phyloP scores from a whole-genome alignment of 2,797 vertebrate genomes.

The Gobio occitaniae region DNA sequence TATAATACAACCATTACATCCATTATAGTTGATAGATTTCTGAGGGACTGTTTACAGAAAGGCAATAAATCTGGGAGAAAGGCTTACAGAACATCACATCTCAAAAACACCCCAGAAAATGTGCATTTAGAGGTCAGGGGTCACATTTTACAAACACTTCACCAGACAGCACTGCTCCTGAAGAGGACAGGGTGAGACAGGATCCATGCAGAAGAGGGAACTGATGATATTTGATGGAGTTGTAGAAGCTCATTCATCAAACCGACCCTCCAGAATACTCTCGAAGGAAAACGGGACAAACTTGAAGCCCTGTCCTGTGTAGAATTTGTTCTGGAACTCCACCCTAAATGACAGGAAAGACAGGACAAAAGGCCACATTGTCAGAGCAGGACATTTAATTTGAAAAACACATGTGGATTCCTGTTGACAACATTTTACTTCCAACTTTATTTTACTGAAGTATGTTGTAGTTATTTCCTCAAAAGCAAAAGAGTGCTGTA shows the following conservation, averaged over 20 bases:
- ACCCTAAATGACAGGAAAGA: constrained; percentile 81
- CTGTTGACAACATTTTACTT: neutral
- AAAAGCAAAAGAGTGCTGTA: neutral
- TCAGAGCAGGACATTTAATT: constrained; percentile 21
- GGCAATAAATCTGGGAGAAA: constrained; percentile 14
- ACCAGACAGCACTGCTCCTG: constrained; percentile 37
- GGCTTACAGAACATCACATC: constrained; percentile 16
- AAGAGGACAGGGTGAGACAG: constrained; percentile 12
- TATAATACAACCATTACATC: neutral
- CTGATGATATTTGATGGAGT: neutral
- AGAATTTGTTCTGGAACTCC: constrained; percentile 99
- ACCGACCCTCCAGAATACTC: constrained; percentile 90
- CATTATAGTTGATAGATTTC: neutral
- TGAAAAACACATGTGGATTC: constrained; percentile 9
- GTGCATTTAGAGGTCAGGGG: constrained; percentile 35
- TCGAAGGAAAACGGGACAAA: constrained; percentile 97
- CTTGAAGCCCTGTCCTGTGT: constrained; percentile 93
- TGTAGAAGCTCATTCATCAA: constrained; percentile 83
- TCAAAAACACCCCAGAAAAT: constrained; percentile 38
- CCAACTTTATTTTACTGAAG: neutral
- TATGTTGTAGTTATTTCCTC: constrained; percentile 12
- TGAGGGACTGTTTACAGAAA: constrained; percentile 3
- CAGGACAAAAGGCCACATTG: constrained; percentile 18
- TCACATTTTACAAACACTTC: constrained; percentile 50
- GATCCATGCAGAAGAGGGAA: constrained; percentile 39